Conservation (phyloP, 2,113 vertebrate species). For the Penelope pileata region DNA sequence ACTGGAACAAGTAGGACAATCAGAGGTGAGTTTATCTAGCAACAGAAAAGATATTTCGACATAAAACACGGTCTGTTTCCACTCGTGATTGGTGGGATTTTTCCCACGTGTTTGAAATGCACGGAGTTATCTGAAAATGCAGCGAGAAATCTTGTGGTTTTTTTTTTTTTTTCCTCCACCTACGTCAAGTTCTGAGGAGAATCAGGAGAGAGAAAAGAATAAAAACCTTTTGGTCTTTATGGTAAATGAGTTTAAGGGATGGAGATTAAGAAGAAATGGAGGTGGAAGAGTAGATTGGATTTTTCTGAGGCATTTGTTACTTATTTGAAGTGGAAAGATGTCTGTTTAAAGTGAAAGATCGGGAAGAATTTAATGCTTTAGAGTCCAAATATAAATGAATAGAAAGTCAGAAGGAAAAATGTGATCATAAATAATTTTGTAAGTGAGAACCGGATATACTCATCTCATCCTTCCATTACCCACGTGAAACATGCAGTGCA, state of each 20-base stretch:
- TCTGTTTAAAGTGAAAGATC: background rate
- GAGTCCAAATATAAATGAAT: background rate
- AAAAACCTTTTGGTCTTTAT: background rate
- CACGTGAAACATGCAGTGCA: accelerated
- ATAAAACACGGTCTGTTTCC: background rate
- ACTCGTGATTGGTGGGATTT: background rate
- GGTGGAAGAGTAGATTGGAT: background rate
- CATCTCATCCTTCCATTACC: background rate
- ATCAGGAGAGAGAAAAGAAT: background rate
- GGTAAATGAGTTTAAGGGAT: background rate
- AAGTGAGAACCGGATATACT: background rate
- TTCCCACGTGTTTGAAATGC: background rate
- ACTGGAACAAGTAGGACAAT: background rate
- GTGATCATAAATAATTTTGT: background rate
- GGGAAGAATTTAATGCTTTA: background rate
- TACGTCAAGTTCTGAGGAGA: background rate
- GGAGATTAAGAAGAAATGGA: background rate
- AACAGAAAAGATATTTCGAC: background rate
- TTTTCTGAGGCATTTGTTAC: background rate
- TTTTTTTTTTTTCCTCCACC: background rate
- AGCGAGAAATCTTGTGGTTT: background rate
- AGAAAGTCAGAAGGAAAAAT: background rate
- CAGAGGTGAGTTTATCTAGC: background rate
- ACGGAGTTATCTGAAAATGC: background rate
- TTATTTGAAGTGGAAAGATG: background rate